These are phyloP conservation scores for Chlorops oryzae DNA, from an alignment of 1,140 invertebrate species.

Conservation along the genomic window DNA sequence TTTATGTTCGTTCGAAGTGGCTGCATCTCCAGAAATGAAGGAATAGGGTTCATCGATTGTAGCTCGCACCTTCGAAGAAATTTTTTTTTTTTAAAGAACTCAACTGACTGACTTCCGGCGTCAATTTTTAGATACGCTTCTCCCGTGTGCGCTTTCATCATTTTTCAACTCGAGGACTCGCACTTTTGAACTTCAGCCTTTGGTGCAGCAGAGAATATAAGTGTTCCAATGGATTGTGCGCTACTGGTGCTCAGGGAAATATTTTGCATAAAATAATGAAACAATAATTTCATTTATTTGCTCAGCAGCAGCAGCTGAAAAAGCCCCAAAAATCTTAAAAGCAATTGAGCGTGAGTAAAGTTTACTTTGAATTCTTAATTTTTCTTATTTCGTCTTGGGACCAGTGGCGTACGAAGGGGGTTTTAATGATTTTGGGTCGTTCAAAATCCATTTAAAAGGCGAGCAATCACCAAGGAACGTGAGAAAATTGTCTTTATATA, in stretches of 20 bases:
- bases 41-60: background rate
- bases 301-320: background rate
- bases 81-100: slow-evolving; percentile 5
- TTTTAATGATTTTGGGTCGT: too few relatives aligned
- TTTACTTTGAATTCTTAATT: too few relatives aligned
- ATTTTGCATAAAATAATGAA: slow-evolving; percentile 28
- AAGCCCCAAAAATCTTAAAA: background rate
- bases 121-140: background rate
- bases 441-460: too few relatives aligned
- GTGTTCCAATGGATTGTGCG: background rate
- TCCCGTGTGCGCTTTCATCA: background rate
- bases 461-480: too few relatives aligned
- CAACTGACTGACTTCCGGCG: slow-evolving; percentile 1
- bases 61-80: background rate
- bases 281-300: slow-evolving; percentile 26
- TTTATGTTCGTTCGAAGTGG: background rate
- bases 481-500: too few relatives aligned
- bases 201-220: background rate
- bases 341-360: too few relatives aligned
- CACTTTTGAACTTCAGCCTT: background rate
- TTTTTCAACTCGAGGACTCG: slow-evolving; percentile 6
- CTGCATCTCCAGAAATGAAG: background rate
- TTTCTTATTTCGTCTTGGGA: too few relatives aligned
- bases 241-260: slow-evolving; percentile 18
- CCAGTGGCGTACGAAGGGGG: too few relatives aligned